Evolutionary conservation across 53 echinoderm and acorn worm species (phyloP).

Genomic region (Zoroaster sp.): DNA sequence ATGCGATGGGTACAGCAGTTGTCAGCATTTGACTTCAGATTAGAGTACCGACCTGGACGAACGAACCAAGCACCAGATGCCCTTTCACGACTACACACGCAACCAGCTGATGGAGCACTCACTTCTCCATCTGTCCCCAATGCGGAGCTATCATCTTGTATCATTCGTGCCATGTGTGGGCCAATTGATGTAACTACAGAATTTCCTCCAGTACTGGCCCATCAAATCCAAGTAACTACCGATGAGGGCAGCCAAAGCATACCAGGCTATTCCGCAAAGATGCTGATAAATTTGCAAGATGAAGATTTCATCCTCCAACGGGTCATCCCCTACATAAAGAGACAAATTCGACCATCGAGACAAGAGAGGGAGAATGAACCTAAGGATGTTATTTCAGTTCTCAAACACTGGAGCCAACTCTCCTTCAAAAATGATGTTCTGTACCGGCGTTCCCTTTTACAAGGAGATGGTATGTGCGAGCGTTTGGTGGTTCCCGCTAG

Average conservation of each 20-base stretch:
- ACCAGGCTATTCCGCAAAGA: background rate
- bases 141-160: background rate
- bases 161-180: background rate
- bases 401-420: conserved; percentile 13
- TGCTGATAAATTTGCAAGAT: background rate
- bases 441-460: background rate
- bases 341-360: background rate
- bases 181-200: background rate
- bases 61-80: no score
- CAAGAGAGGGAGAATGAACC: background rate
- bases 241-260: background rate
- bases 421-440: conserved; percentile 7
- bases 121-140: background rate
- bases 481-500: background rate
- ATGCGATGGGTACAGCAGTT: no score
- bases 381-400: background rate
- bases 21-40: no score
- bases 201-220: no score
- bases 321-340: background rate
- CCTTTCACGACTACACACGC: no score
- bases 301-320: background rate
- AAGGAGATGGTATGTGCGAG: background rate
- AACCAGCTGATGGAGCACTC: background rate
- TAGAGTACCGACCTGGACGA: no score
- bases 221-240: no score